Evolutionary conservation across 2,888 invertebrate genomes (phyloP), one percentile per base, ranked within the genome.

Genomic region (Stegophylla sp.): DNA sequence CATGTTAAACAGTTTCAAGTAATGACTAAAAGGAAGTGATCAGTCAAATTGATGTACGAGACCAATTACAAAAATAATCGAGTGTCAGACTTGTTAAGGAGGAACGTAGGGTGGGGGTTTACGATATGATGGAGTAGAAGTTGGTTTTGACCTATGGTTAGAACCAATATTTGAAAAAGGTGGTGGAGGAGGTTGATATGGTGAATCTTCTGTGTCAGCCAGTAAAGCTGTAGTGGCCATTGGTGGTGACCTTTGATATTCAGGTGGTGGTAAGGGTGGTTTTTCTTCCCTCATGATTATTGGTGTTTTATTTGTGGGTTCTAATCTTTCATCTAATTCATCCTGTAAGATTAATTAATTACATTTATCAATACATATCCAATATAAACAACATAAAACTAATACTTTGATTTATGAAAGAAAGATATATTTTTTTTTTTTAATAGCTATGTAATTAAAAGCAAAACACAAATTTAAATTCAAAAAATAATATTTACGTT

Each of bases 21-120:
- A 71, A 71, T 79, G 79, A 79, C 79, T 71, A 79, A 79, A 56
- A 67, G 76, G 67, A 77, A 79, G 28, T 79, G 15, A 71, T 79
- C 79, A 79, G 79, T 79, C 79, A 79, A 79, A 79, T 79, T 71
- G 71, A 79, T 79, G 56, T 41, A 67, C 23, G 26, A 79, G 61
- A 71, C 79, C 79, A 79, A 51, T 79, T 79, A 23, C 66, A 81
- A 81, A 81, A 66, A 43, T 66, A 81, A 63, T 63, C 43, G 64
- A 74, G 28, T 26, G 45, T 74, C 81, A 82, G 77, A 73, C 79
- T 72, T 85, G 86, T 87, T 97, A 97, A 88, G 97, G 97, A 85
- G 97, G 97, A 85, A 97, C 97, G 88, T 98, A 97, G 56, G 97
- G 97, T 83, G 97, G 97, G 73, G 97, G 97, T 88, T 96, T 95